A percentile compares a stretch with the other conserved stretches of the same genome.
phyloP scores from a whole-genome alignment of 1,140 invertebrate genomes.

The Panagrolaimus sp. region DNA sequence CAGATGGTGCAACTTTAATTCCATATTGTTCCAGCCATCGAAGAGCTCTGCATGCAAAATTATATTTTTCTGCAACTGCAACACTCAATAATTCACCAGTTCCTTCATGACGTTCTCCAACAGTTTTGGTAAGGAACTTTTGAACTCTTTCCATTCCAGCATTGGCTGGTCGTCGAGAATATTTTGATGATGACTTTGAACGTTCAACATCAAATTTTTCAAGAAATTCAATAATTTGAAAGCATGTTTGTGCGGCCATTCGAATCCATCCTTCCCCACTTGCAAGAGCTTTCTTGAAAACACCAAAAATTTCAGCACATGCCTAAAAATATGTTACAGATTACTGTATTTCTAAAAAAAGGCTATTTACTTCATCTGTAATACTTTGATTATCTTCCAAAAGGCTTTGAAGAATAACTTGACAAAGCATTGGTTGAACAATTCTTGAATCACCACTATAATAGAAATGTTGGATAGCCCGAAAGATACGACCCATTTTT shows the following conservation, averaged over 20 bases:
- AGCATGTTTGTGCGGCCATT: slow-evolving; percentile 1
- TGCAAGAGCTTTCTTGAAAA: not conserved
- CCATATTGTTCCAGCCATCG: slow-evolving; percentile 7
- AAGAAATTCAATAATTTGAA: slow-evolving; percentile 12
- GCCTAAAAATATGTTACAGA: not conserved
- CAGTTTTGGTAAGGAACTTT: not conserved
- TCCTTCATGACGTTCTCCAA: not conserved
- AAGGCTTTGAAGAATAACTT: not conserved
- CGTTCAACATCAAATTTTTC: not conserved
- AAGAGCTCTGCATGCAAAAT: not conserved
- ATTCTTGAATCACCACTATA: not conserved
- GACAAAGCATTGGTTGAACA: not conserved
- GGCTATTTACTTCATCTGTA: not conserved
- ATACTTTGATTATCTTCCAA: not conserved
- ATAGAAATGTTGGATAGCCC: not conserved
- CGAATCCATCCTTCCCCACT: not conserved
- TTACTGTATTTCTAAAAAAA: not conserved
- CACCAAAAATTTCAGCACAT: not conserved
- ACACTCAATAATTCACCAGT: not conserved
- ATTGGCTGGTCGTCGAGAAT: not conserved
- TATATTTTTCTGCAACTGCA: not conserved
- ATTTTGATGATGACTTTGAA: not conserved
- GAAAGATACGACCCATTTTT: not conserved
- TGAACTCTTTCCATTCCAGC: not conserved
- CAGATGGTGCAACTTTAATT: not conserved